A percentile compares a stretch with the other conserved stretches of the same genome.
phyloP scores from a whole-genome alignment of 2,888 invertebrate species.

The Eupithecia tripunctaria region DNA sequence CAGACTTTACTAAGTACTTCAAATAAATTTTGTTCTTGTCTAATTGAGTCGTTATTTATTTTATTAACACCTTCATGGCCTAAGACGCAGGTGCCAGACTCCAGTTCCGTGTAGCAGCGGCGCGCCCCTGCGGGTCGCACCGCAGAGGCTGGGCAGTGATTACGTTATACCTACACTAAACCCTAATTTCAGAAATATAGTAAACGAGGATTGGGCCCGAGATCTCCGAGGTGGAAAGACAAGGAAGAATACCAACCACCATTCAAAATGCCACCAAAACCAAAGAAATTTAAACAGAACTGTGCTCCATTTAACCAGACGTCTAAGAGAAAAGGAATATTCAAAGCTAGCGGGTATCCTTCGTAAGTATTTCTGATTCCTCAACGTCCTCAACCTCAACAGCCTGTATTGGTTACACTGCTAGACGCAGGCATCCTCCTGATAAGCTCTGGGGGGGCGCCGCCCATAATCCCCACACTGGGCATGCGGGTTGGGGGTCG shows the following conservation, averaged over 20 bases:
- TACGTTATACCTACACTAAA: too few species aligned
- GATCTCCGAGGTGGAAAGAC: slow-evolving; percentile 64
- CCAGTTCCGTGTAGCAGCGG: too few species aligned
- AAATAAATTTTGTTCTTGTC: not conserved
- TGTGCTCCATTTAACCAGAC: slow-evolving; percentile 78
- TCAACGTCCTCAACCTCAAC: not conserved
- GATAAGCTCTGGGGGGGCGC: too few species aligned
- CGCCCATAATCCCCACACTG: too few species aligned
- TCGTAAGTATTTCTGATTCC: slow-evolving; percentile 61
- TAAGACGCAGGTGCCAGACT: too few species aligned
- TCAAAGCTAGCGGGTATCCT: slow-evolving; percentile 59
- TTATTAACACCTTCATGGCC: too few species aligned
- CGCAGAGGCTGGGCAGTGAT: too few species aligned
- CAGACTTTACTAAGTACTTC: too few species aligned
- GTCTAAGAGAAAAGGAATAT: slow-evolving; percentile 66
- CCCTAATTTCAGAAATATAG: slow-evolving; percentile 62
- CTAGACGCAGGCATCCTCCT: too few species aligned
- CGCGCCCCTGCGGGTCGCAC: too few species aligned
- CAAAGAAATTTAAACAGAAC: slow-evolving; percentile 54
- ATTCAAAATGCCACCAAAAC: slow-evolving; percentile 52
- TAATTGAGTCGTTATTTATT: not conserved
- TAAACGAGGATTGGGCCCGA: slow-evolving; percentile 65
- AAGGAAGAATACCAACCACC: slow-evolving; percentile 77
- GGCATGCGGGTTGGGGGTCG: too few species aligned
- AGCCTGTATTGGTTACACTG: too few species aligned